Percentiles rank a stretch among this genome's conserved stretches.
These are phyloP conservation scores for Pherbina coryleti DNA, from an alignment of 2,888 invertebrate genomes.

Conservation along the genomic window DNA sequence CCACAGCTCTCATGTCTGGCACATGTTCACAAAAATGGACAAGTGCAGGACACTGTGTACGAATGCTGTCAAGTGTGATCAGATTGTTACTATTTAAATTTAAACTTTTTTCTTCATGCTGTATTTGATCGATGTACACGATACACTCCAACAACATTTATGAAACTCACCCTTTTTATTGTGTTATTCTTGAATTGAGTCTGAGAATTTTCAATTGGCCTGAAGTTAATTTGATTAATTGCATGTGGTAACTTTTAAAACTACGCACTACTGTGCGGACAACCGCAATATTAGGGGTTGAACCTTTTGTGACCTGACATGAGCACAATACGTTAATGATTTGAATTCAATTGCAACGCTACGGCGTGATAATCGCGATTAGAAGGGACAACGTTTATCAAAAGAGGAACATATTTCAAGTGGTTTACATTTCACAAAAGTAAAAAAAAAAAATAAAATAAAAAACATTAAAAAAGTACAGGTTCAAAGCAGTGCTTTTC, in stretches of 20 bases:
- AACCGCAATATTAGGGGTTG: constrained; percentile 49
- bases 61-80: constrained; percentile 15
- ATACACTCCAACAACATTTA: not conserved
- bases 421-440: constrained; percentile 1
- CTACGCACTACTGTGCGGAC: constrained; percentile 39
- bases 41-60: constrained; percentile 2
- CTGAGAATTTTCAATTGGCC: not conserved
- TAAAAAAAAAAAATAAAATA: not conserved
- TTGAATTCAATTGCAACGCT: constrained; percentile 29
- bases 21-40: constrained; percentile 12
- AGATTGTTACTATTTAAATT: not conserved
- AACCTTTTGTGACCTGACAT: not conserved
- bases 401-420: not conserved
- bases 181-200: not conserved
- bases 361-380: constrained; percentile 5
- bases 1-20: not conserved
- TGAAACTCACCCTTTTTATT: not conserved
- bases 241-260: constrained; percentile 26
- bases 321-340: not conserved
- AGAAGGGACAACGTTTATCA: not conserved
- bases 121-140: not conserved
- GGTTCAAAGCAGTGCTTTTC: constrained; percentile 3
- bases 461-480: constrained; percentile 1
- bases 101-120: not conserved
- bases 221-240: constrained; percentile 51